phyloP scores from a whole-genome alignment of 2,113 vertebrate genomes.

The Ivindomyrus marchei region DNA sequence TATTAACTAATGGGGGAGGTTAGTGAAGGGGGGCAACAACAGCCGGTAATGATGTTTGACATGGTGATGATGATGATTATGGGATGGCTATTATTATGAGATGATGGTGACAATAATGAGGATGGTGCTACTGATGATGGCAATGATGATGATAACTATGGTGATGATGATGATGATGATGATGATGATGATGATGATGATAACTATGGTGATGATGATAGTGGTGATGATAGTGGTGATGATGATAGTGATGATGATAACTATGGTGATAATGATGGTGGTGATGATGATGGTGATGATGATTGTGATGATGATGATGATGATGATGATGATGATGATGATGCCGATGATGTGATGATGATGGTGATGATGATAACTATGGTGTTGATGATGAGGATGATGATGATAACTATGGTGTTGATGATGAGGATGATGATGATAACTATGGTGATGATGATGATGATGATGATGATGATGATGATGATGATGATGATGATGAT shows the following conservation, averaged over 20 bases:
- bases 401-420: neutral
- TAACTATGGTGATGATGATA: neutral
- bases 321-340: neutral
- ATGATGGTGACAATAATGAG: neutral
- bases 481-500: neutral
- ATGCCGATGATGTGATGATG: neutral
- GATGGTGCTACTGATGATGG: neutral
- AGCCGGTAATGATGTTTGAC: neutral
- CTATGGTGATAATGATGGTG: neutral
- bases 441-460: too few relatives aligned
- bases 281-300: too few relatives aligned
- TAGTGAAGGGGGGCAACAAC: neutral
- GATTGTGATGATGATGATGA: neutral
- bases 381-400: neutral
- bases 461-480: neutral
- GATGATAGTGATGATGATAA: neutral
- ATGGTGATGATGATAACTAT: too few relatives aligned
- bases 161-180: too few relatives aligned
- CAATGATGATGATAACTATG: too few relatives aligned
- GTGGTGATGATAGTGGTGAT: neutral
- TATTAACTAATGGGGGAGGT: neutral
- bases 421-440: neutral
- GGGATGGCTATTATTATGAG: neutral
- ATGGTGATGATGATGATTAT: neutral
- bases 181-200: neutral